Conservation (phyloP, 1,140 invertebrate species). For the Lasioglossum albipes region DNA sequence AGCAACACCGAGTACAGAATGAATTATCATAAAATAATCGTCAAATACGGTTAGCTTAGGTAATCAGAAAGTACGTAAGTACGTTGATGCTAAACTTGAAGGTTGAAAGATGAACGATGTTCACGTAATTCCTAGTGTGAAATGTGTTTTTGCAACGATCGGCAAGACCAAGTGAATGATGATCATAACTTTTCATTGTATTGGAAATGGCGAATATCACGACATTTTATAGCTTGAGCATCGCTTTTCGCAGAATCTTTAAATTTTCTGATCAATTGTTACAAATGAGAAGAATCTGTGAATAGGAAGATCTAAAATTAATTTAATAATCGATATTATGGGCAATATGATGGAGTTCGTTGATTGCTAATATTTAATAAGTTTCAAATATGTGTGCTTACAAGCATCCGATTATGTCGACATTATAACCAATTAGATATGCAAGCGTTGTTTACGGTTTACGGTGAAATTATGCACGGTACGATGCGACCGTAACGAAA, state of each 20-base stretch:
- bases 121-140: neutral
- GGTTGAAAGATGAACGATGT: neutral
- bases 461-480: neutral
- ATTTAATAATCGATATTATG: too few relatives aligned
- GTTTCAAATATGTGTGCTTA: neutral
- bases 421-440: neutral
- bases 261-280: neutral
- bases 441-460: neutral
- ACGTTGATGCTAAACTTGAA: neutral
- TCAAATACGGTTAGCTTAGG: neutral
- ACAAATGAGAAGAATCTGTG: neutral
- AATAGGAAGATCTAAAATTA: neutral
- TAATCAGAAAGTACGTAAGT: neutral
- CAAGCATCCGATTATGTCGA: neutral
- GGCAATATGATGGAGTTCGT: too few relatives aligned
- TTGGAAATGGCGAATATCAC: neutral
- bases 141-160: neutral
- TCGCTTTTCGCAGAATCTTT: neutral
- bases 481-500: constrained; percentile 7
- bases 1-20: neutral
- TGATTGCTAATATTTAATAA: too few relatives aligned
- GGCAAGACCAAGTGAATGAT: neutral
- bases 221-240: neutral
- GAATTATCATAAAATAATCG: neutral
- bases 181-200: neutral